phyloP scores from a whole-genome alignment of 2,888 invertebrate species.

The Exocentrus adspersus region DNA sequence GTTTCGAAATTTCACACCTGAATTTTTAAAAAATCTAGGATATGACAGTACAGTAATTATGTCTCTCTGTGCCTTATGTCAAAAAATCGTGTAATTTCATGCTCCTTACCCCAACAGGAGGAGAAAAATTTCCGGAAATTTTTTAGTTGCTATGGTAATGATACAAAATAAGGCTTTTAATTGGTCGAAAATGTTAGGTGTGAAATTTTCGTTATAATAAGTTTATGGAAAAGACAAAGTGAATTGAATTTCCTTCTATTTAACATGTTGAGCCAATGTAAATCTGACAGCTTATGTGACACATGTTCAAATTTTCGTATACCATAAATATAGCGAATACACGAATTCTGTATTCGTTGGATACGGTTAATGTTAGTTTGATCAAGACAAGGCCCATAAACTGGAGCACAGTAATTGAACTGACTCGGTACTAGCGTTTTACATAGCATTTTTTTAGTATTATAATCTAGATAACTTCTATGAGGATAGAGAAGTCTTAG shows the following conservation, averaged over 20 bases:
- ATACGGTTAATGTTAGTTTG: not conserved
- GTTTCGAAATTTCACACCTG: no score
- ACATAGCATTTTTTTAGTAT: slow-evolving; percentile 6
- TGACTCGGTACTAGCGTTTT: slow-evolving; percentile 3
- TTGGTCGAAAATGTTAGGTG: no score
- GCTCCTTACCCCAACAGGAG: no score
- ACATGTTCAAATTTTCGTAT: slow-evolving; percentile 25
- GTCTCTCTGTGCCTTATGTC: no score
- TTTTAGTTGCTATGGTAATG: no score
- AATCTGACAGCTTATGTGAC: slow-evolving; percentile 15
- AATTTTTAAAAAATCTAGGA: no score
- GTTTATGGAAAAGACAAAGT: slow-evolving; percentile 18
- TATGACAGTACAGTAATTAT: no score
- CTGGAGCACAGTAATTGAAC: slow-evolving; percentile 1
- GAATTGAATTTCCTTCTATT: not conserved
- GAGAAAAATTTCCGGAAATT: no score
- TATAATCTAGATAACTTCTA: not conserved
- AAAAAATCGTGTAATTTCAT: no score
- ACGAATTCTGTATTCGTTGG: slow-evolving; percentile 12
- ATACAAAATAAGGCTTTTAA: no score
- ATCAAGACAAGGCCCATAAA: not conserved
- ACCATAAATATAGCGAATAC: slow-evolving; percentile 7
- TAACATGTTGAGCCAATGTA: slow-evolving; percentile 19
- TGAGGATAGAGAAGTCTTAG: not conserved
- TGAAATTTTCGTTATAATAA: not conserved